Evolutionary conservation across 2,888 invertebrate genomes (phyloP).

Genomic region (Nephrotoma appendiculata): DNA sequence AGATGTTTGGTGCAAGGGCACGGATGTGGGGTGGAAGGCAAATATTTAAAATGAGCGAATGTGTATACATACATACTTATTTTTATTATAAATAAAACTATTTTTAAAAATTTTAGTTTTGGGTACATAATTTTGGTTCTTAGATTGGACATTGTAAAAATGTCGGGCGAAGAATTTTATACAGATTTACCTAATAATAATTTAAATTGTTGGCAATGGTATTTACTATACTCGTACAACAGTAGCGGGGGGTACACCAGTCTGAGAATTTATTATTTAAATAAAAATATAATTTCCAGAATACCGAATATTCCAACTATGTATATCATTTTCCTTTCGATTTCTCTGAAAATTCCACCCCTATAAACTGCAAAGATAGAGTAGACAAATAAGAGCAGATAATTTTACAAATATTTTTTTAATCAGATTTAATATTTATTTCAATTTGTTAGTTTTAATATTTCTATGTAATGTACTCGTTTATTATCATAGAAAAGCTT

Average conservation of each 20-base stretch:
- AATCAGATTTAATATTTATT: neutral
- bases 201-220: neutral
- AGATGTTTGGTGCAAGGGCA: neutral
- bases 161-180: neutral
- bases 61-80: neutral
- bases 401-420: neutral
- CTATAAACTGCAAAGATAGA: neutral
- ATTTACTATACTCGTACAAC: neutral
- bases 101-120: neutral
- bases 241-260: neutral
- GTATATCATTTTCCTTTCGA: neutral
- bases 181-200: neutral
- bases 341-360: neutral
- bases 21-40: neutral
- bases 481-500: neutral
- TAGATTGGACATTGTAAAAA: neutral
- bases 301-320: neutral
- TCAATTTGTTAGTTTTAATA: neutral
- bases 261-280: neutral
- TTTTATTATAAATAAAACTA: neutral
- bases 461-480: neutral
- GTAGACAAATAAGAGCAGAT: too few species aligned
- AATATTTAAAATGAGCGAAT: neutral
- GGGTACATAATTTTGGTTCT: neutral
- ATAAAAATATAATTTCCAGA: neutral